Evolutionary conservation across 2,888 invertebrate species (phyloP), one percentile per base, ranked within the genome.

Genomic region (Carterocephalus palaemon): DNA sequence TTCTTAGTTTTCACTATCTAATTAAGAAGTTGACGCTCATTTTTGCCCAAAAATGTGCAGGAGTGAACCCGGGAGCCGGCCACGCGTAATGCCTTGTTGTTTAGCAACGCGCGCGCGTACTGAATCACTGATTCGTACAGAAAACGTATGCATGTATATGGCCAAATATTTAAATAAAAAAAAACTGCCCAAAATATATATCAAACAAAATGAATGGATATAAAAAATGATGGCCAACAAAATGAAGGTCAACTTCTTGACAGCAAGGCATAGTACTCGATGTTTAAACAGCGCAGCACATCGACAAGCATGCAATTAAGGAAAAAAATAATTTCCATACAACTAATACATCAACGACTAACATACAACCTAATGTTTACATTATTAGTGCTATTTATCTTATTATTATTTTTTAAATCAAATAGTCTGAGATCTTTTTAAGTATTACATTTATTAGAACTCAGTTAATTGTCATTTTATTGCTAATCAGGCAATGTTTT

Each of bases 211-310:
- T 76, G 76, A 76, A 85, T 84, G 83, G 81, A 88, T 88, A 90
- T 87, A 90, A 90, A 90, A 90, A 92, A 92, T 91, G 92, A 92
- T 92, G 92, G 93, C 92, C 92, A 92, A 92, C 92, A 90, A 93
- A 94, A 94, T 93, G 94, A 94, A 93, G 93, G 94, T 95, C 94
- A 95, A 95, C 94, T 95, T 94, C 94, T 94, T 93, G 93, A 93
- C 91, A 91, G 90, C 90, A 88, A 88, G 88, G 88, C 88, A 88
- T 81, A 83, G 71, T 79, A 86, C 70, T 80, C 74, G 74, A 77
- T 79, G 68, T 76, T 76, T 52, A 74, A 77, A 76, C 75, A 85
- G 83, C 87, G 72, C 75, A 82, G 85, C 84, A 75, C 72, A 79
- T 77, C 67, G 78, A 80, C 66, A 83, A 85, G 85, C 88, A 86